Conservation (phyloP, 2,113 vertebrate genomes). For the Petromus typicus region DNA sequence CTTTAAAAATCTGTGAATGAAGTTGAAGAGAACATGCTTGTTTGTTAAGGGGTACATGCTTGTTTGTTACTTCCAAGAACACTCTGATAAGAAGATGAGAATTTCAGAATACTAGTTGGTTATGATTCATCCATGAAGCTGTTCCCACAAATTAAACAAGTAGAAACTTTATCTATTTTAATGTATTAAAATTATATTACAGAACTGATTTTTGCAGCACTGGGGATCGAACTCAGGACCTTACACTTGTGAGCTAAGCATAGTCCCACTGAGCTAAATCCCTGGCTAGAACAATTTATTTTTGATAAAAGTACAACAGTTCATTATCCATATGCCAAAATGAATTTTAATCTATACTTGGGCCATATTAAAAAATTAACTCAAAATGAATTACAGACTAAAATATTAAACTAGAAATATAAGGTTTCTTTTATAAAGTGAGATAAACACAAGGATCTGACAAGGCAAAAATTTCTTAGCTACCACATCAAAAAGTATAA, state of each 20-base stretch:
- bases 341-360: not conserved
- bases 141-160: slow-evolving; percentile 44
- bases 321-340: not conserved
- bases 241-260: too few relatives aligned
- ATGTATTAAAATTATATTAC: not conserved
- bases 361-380: not conserved
- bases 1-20: slow-evolving; percentile 33
- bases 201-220: not conserved
- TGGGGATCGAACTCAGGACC: too few relatives aligned
- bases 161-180: not conserved
- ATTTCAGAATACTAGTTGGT: slow-evolving; percentile 35
- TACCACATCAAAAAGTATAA: not conserved
- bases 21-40: not conserved
- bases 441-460: not conserved
- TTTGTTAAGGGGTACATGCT: not conserved
- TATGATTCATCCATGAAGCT: slow-evolving; percentile 20
- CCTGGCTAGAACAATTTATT: not conserved
- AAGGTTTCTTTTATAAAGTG: slow-evolving; percentile 38
- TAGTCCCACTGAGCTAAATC: too few relatives aligned
- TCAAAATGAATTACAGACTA: slow-evolving; percentile 17
- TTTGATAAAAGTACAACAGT: slow-evolving; percentile 13
- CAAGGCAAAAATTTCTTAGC: slow-evolving; percentile 20
- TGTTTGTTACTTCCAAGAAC: slow-evolving; percentile 34
- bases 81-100: not conserved
- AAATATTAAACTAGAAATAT: slow-evolving; percentile 3